Percentiles rank a stretch among this genome's conserved stretches.
These are phyloP conservation scores for Melieria crassipennis DNA, from an alignment of 2,888 invertebrate genomes.

Conservation along the genomic window DNA sequence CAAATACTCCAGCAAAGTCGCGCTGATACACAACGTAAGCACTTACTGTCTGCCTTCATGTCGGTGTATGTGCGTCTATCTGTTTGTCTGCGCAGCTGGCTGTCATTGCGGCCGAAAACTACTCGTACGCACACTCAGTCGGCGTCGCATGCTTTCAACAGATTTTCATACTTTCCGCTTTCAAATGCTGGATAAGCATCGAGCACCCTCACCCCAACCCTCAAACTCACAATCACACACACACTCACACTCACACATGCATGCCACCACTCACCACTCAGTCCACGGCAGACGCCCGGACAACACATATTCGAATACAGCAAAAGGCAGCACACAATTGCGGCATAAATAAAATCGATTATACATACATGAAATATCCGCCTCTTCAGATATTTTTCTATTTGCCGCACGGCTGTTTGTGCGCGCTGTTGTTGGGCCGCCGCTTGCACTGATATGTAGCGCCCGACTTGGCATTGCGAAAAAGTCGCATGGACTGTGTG, in stretches of 20 bases:
- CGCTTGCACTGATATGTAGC: background rate
- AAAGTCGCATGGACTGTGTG: constrained; percentile 2
- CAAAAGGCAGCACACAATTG: constrained; percentile 8
- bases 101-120: background rate
- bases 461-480: background rate
- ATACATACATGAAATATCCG: constrained; percentile 38
- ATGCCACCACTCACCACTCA: background rate
- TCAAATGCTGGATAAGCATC: background rate
- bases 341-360: constrained; percentile 38
- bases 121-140: background rate
- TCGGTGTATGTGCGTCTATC: too few species aligned
- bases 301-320: background rate
- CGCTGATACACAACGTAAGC: too few species aligned
- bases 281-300: background rate
- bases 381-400: constrained; percentile 31
- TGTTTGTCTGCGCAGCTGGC: too few species aligned
- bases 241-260: background rate
- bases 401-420: constrained; percentile 13
- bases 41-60: too few species aligned
- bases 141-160: constrained; percentile 1
- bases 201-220: background rate
- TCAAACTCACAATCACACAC: too few species aligned
- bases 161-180: constrained; percentile 2
- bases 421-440: background rate
- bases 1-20: too few species aligned